A percentile compares a stretch with the other conserved stretches of the same genome.
These are phyloP conservation scores for Macrophya annulata DNA, from an alignment of 2,888 invertebrate species.

Conservation along the genomic window DNA sequence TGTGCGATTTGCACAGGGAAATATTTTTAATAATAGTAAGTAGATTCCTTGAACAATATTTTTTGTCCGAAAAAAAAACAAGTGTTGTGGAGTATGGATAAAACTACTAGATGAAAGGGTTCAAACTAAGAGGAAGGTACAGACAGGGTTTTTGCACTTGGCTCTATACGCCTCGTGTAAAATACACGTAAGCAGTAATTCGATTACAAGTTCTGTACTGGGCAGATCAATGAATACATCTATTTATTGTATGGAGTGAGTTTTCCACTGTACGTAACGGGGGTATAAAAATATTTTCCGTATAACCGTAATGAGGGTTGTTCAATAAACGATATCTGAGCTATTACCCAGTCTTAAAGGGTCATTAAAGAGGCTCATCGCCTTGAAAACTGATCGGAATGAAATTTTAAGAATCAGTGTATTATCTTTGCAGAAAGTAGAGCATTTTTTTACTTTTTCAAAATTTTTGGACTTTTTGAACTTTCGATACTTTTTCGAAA, in stretches of 20 bases:
- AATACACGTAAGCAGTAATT: constrained; percentile 38
- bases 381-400: too few relatives aligned
- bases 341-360: background rate
- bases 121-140: background rate
- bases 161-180: background rate
- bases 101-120: background rate
- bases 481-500: too few relatives aligned
- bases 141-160: background rate
- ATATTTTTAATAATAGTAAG: too few relatives aligned
- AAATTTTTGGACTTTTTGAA: too few relatives aligned
- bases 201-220: background rate
- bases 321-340: background rate
- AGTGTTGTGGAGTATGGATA: too few relatives aligned
- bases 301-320: background rate
- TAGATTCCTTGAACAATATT: too few relatives aligned
- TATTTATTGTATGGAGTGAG: background rate
- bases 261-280: background rate
- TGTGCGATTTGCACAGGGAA: too few relatives aligned
- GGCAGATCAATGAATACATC: background rate
- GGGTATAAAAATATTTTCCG: background rate
- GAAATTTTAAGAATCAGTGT: too few relatives aligned
- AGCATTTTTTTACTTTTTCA: too few relatives aligned
- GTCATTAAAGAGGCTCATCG: too few relatives aligned
- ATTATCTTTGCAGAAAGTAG: too few relatives aligned
- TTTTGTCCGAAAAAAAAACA: too few relatives aligned